Evolutionary conservation across 2,113 vertebrate genomes (phyloP).

Genomic region (Cyprinodon variegatus): DNA sequence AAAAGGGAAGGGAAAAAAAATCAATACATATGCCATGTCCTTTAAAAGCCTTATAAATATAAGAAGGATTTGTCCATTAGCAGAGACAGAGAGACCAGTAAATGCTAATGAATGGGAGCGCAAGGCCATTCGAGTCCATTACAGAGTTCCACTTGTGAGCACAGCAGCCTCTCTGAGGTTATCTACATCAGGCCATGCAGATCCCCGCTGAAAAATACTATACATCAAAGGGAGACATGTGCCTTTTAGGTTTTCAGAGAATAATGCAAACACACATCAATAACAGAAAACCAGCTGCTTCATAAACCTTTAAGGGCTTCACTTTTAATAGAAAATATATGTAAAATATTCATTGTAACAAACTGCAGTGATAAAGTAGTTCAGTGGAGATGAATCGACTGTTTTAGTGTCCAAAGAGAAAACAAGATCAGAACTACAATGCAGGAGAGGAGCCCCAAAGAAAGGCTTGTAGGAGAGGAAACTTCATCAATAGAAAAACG

Average conservation of each 20-base stretch:
- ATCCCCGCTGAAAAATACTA: constrained; percentile 75
- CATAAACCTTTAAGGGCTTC: constrained; percentile 41
- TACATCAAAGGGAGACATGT: constrained; percentile 65
- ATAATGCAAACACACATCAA: constrained; percentile 66
- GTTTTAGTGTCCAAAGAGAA: constrained; percentile 42
- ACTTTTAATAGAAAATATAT: constrained; percentile 64
- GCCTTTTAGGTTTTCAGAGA: constrained; percentile 65
- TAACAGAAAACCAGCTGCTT: constrained; percentile 52
- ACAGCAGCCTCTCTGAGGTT: constrained; percentile 69
- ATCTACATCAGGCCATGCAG: constrained; percentile 73
- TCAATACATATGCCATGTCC: constrained; percentile 81
- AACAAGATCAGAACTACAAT: constrained; percentile 38
- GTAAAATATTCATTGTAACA: constrained; percentile 65
- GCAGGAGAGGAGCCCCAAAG: constrained; percentile 8
- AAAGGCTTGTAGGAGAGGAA: constrained; percentile 1
- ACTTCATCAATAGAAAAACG: background rate
- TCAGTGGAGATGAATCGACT: constrained; percentile 41
- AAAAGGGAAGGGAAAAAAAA: constrained; percentile 51
- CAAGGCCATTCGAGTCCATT: constrained; percentile 83
- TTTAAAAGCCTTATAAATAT: constrained; percentile 86
- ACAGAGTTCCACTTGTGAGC: constrained; percentile 76
- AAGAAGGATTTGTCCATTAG: constrained; percentile 82
- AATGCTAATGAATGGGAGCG: constrained; percentile 82
- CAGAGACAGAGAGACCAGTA: constrained; percentile 76
- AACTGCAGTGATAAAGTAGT: constrained; percentile 43